These are phyloP conservation scores for Antitype chi DNA, from an alignment of 2,888 invertebrate species.

Conservation along the genomic window DNA sequence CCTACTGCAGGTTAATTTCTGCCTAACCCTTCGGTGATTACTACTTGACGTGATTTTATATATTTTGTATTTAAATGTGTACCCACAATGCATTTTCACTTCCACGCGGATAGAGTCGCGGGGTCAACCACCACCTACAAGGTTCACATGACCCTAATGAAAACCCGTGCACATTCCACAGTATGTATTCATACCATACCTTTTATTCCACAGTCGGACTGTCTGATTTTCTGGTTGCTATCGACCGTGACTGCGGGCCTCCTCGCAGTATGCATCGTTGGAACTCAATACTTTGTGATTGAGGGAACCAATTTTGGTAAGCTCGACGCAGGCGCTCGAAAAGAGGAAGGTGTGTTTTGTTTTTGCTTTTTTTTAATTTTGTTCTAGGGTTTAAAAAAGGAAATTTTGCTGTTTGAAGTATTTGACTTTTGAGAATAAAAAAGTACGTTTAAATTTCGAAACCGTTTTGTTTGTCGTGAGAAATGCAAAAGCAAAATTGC, in stretches of 20 bases:
- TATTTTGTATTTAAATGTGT: too few relatives aligned
- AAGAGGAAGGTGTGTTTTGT: conserved; percentile 88
- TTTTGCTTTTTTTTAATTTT: conserved; percentile 70
- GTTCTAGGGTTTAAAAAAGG: conserved; percentile 45
- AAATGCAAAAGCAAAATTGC: conserved; percentile 59
- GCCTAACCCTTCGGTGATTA: background rate
- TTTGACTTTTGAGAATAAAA: background rate
- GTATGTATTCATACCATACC: conserved; percentile 31
- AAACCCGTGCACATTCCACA: conserved; percentile 4
- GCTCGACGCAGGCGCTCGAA: conserved; percentile 80
- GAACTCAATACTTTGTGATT: conserved; percentile 92
- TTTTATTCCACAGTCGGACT: conserved; percentile 89
- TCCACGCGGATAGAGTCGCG: background rate
- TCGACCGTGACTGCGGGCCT: conserved; percentile 92
- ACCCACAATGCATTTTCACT: background rate
- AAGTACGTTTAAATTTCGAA: background rate
- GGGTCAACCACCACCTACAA: background rate
- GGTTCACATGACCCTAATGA: conserved; percentile 5
- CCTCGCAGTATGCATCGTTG: conserved; percentile 91
- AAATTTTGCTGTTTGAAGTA: conserved; percentile 43
- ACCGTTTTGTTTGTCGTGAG: background rate
- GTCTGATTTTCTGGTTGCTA: conserved; percentile 92
- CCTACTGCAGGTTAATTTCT: background rate
- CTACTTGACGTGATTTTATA: background rate
- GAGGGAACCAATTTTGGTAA: conserved; percentile 93